These are phyloP conservation scores for Miltochrista miniata DNA, from an alignment of 2,888 invertebrate species.

Conservation along the genomic window DNA sequence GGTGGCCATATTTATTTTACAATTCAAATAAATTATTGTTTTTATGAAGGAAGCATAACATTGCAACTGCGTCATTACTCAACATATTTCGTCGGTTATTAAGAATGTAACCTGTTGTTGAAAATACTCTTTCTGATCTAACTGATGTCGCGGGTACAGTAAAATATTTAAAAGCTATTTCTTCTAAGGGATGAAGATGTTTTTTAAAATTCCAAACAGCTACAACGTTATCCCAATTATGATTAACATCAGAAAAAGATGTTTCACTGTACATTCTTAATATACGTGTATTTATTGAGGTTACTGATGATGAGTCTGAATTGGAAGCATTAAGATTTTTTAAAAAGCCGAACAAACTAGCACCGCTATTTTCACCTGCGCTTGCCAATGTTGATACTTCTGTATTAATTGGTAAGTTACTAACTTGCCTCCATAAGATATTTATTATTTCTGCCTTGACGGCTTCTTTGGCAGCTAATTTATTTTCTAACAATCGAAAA, in stretches of 20 bases:
- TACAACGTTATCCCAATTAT: slow-evolving; percentile 7
- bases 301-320: too few species aligned
- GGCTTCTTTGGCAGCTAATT: slow-evolving; percentile 7
- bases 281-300: slow-evolving; percentile 6
- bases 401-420: too few species aligned
- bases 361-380: too few species aligned
- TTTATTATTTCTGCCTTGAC: slow-evolving; percentile 8
- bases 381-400: too few species aligned
- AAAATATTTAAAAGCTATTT: slow-evolving; percentile 9
- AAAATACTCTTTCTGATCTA: slow-evolving; percentile 9
- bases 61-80: slow-evolving; percentile 8
- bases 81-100: slow-evolving; percentile 1
- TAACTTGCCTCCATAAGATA: background rate
- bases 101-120: slow-evolving; percentile 15
- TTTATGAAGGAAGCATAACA: background rate
- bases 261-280: slow-evolving; percentile 4
- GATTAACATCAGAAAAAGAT: slow-evolving; percentile 3
- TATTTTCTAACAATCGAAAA: slow-evolving; percentile 9
- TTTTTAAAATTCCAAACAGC: slow-evolving; percentile 6
- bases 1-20: too few species aligned
- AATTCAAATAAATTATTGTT: background rate
- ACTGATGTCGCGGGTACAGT: slow-evolving; percentile 6
- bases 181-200: slow-evolving; percentile 6
- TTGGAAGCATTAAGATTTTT: too few species aligned
- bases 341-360: too few species aligned